Evolutionary conservation across 1,140 invertebrate genomes (phyloP).

Genomic region (Dermatophagoides farinae): DNA sequence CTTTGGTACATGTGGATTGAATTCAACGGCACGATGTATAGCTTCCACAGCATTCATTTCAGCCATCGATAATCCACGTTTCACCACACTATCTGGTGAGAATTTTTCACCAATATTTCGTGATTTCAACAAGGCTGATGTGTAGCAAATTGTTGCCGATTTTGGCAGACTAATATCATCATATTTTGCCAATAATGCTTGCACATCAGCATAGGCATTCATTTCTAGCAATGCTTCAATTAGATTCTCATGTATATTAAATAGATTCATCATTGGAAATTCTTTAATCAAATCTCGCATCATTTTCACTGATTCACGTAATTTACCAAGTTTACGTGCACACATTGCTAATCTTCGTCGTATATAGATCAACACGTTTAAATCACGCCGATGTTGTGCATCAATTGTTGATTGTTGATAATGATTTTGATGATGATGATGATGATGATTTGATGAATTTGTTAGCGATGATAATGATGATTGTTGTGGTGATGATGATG

Average conservation of each 20-base stretch:
- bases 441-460: not conserved
- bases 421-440: conserved; percentile 35
- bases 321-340: conserved; percentile 61
- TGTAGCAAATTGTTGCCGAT: conserved; percentile 92
- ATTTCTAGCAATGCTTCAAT: conserved; percentile 86
- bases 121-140: conserved; percentile 78
- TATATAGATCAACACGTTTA: conserved; percentile 86
- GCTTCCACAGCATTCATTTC: conserved; percentile 90
- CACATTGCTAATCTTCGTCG: conserved; percentile 88
- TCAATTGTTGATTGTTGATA: conserved; percentile 58
- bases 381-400: conserved; percentile 65
- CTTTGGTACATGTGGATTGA: conserved; percentile 95
- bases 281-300: conserved; percentile 71
- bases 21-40: conserved; percentile 89
- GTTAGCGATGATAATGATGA: no score
- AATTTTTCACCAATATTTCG: conserved; percentile 74
- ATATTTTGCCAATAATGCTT: conserved; percentile 85
- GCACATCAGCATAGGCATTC: conserved; percentile 88
- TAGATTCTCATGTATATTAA: conserved; percentile 93
- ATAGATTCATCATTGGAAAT: conserved; percentile 83
- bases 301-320: conserved; percentile 14
- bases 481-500: no score
- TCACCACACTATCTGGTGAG: conserved; percentile 67
- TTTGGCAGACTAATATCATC: conserved; percentile 84
- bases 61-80: conserved; percentile 60